phyloP scores from a whole-genome alignment of 1,140 invertebrate species.

The Solenopsis invicta region DNA sequence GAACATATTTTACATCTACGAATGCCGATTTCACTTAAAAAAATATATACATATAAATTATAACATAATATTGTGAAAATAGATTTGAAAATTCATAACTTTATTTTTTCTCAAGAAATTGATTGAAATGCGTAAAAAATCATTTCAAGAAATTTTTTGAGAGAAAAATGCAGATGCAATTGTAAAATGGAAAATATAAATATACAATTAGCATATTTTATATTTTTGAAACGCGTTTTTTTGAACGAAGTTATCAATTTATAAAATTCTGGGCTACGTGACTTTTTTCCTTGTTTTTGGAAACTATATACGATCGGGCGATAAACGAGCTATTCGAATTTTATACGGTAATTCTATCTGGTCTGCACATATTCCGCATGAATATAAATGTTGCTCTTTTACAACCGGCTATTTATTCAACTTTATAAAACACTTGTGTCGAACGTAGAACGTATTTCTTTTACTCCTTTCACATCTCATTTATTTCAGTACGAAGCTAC shows the following conservation, averaged over 20 bases:
- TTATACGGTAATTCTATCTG: constrained; percentile 1
- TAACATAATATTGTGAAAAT: background rate
- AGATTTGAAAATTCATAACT: background rate
- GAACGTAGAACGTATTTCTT: background rate
- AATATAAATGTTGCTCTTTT: constrained; percentile 45
- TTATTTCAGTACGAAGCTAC: background rate
- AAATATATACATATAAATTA: background rate
- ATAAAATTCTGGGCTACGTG: background rate
- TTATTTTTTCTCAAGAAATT: background rate
- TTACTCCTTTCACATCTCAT: background rate
- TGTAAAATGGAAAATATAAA: background rate
- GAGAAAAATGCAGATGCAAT: background rate
- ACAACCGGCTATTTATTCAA: constrained; percentile 32
- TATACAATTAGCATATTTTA: background rate
- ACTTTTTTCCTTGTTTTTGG: background rate
- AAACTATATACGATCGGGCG: background rate
- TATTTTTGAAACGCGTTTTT: background rate
- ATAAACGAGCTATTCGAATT: constrained; percentile 27
- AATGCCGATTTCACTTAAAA: background rate
- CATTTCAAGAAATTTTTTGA: background rate
- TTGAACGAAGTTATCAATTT: background rate
- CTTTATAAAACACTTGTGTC: constrained; percentile 8
- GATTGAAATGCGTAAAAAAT: background rate
- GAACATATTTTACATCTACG: background rate
- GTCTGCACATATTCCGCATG: background rate